A percentile compares a stretch with the other conserved stretches of the same genome.
Evolutionary conservation across 2,888 invertebrate genomes (phyloP).

Genomic region (Suillia variegata): DNA sequence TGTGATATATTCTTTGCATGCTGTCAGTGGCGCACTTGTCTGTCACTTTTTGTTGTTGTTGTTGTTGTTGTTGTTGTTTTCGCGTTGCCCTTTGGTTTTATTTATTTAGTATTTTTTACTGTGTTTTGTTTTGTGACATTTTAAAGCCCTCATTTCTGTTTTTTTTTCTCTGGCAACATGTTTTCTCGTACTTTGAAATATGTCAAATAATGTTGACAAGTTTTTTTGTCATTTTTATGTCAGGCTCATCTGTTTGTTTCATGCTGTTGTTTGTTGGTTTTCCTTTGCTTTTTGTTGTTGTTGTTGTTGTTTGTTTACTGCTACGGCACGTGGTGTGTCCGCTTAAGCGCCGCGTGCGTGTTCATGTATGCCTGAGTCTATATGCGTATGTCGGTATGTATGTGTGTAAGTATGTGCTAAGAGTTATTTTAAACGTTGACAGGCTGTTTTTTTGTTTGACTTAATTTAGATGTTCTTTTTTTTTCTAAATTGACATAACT

Average conservation of each 20-base stretch:
- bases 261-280: not conserved
- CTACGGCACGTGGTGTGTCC: not conserved
- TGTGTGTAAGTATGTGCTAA: no score
- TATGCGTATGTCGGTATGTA: no score
- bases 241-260: not conserved
- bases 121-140: not conserved
- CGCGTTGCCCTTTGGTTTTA: not conserved
- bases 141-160: not conserved
- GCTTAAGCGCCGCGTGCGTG: not conserved
- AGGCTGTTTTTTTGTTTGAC: not conserved
- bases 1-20: not conserved
- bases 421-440: not conserved
- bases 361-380: not conserved
- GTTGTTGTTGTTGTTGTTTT: no score
- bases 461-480: not conserved
- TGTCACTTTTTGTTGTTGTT: no score
- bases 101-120: not conserved
- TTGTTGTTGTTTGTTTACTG: not conserved
- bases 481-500: not conserved
- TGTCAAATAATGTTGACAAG: conserved; percentile 5
- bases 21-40: not conserved
- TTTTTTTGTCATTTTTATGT: not conserved
- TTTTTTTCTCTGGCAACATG: no score
- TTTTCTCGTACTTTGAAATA: not conserved
- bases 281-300: not conserved